phyloP scores from a whole-genome alignment of 2,797 vertebrate species.

The Acanthiza pusilla region DNA sequence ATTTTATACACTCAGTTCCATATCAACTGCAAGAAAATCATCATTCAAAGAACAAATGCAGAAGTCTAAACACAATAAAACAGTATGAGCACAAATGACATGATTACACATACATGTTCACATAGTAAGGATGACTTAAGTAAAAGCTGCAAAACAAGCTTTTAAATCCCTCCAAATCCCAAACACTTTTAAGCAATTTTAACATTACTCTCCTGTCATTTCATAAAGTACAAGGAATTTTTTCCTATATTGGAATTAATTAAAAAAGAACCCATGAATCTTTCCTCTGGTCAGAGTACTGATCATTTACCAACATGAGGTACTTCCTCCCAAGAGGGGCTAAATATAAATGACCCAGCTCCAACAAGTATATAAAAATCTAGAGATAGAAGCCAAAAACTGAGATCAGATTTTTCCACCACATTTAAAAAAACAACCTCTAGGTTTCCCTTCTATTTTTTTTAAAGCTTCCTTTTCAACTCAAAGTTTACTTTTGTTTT shows the following conservation, averaged over 20 bases:
- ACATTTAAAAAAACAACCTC: neutral
- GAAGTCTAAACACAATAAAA: neutral
- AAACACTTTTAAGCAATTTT: neutral
- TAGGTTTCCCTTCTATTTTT: neutral
- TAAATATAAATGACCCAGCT: slow-evolving; percentile 43
- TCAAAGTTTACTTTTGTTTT: slow-evolving; percentile 8
- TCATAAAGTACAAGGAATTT: neutral
- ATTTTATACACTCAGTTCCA: neutral
- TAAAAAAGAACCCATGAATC: neutral
- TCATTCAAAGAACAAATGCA: neutral
- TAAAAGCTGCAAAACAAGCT: neutral
- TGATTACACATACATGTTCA: neutral
- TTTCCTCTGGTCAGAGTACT: neutral
- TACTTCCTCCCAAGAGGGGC: slow-evolving; percentile 33
- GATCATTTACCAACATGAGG: slow-evolving; percentile 18
- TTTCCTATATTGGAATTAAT: slow-evolving; percentile 10
- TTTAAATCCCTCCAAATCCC: neutral
- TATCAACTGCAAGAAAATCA: neutral
- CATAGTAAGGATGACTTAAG: neutral
- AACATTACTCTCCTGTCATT: neutral
- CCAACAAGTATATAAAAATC: slow-evolving; percentile 25
- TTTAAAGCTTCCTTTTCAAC: neutral
- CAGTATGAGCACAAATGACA: neutral
- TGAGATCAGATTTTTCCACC: neutral
- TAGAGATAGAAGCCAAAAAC: slow-evolving; percentile 13